Evolutionary conservation across 2,888 invertebrate genomes (phyloP).

Genomic region (Caradrina kadenii): DNA sequence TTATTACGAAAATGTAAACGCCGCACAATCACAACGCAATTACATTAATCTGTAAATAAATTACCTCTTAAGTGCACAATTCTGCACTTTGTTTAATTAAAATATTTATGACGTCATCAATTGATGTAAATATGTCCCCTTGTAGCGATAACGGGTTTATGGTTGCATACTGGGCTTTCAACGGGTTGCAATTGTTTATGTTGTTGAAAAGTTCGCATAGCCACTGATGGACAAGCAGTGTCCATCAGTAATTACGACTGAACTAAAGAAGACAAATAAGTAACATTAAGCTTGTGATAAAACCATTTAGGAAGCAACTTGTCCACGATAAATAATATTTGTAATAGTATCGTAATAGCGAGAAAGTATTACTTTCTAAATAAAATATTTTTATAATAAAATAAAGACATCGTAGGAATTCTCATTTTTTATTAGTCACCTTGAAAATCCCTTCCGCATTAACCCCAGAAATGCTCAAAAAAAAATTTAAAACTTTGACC

Average conservation of each 20-base stretch:
- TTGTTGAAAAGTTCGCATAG: not conserved
- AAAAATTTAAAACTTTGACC: too few relatives aligned
- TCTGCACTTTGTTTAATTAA: conserved; percentile 65
- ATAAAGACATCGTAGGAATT: too few relatives aligned
- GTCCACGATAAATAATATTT: too few relatives aligned
- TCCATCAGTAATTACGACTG: not conserved
- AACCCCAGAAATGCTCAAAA: too few relatives aligned
- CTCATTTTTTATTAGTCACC: too few relatives aligned
- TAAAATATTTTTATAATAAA: too few relatives aligned
- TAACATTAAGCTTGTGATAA: not conserved
- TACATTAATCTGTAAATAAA: conserved; percentile 34
- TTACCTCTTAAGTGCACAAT: conserved; percentile 60
- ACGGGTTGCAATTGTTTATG: conserved; percentile 8
- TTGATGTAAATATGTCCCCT: conserved; percentile 27
- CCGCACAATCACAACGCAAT: conserved; percentile 28
- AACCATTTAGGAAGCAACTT: not conserved
- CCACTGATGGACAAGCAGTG: not conserved
- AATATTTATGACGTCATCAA: conserved; percentile 61
- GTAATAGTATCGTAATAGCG: too few relatives aligned
- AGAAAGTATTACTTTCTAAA: too few relatives aligned
- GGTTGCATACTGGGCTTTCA: conserved; percentile 22
- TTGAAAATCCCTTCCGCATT: too few relatives aligned
- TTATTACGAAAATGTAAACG: conserved; percentile 35
- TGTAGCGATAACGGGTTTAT: conserved; percentile 32
- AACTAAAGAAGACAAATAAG: not conserved